Conservation (phyloP, 2,113 vertebrate species). For the Cynoglossus semilaevis region DNA sequence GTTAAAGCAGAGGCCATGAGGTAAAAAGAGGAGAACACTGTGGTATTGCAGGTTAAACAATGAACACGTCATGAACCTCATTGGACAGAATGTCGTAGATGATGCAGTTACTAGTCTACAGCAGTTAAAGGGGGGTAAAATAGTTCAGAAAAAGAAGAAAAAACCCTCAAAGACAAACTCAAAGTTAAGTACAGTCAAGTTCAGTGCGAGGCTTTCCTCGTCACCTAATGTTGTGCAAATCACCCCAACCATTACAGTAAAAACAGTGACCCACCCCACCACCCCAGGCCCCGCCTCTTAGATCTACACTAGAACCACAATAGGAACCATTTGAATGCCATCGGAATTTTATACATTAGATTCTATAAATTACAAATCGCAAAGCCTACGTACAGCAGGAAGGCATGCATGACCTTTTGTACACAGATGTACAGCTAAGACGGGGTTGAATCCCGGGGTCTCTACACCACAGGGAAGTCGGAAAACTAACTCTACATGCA, state of each 20-base stretch:
- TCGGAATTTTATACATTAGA: conserved; percentile 86
- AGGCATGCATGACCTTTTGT: conserved; percentile 87
- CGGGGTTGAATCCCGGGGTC: conserved; percentile 72
- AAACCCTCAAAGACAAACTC: conserved; percentile 11
- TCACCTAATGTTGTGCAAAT: conserved; percentile 79
- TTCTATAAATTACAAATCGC: conserved; percentile 83
- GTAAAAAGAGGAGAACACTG: conserved; percentile 45
- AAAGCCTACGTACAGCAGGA: conserved; percentile 84
- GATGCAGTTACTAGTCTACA: conserved; percentile 22
- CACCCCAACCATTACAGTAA: conserved; percentile 66
- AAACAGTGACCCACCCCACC: conserved; percentile 67
- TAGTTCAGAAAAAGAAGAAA: neutral
- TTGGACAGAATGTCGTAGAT: conserved; percentile 22
- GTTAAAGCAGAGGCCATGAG: conserved; percentile 76
- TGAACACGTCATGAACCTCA: conserved; percentile 39
- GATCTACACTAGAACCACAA: conserved; percentile 64
- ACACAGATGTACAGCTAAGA: conserved; percentile 82
- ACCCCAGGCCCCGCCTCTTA: conserved; percentile 26
- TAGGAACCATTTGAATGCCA: conserved; percentile 56
- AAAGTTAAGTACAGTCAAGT: conserved; percentile 50
- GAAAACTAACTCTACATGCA: conserved; percentile 70
- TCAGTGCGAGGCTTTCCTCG: conserved; percentile 45
- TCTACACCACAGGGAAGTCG: conserved; percentile 66
- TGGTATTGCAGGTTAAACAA: conserved; percentile 60
- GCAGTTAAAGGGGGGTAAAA: conserved; percentile 1